Conservation (phyloP, 2,113 vertebrate species). For the Cardinalis cardinalis region DNA sequence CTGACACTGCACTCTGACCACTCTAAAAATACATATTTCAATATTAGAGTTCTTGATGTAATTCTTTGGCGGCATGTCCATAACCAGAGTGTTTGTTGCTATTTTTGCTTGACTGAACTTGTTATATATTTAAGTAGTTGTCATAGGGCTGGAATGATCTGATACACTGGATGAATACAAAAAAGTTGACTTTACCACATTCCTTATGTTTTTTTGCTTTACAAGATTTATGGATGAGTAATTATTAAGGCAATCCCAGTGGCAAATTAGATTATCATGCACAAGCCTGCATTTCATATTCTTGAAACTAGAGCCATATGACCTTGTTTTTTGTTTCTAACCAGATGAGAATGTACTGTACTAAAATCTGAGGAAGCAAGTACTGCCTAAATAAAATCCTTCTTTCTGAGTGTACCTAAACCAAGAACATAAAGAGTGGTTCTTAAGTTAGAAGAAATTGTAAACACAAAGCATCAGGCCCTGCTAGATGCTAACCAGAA, state of each 20-base stretch:
- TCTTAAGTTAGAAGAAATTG: neutral
- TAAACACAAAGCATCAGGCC: neutral
- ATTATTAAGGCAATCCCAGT: neutral
- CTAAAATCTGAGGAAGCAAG: neutral
- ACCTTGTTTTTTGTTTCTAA: neutral
- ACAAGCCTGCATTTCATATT: neutral
- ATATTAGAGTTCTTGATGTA: neutral
- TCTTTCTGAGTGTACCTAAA: neutral
- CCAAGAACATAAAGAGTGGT: neutral
- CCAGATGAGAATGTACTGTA: neutral
- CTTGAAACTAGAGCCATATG: neutral
- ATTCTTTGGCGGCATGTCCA: accelerated
- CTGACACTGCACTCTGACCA: neutral
- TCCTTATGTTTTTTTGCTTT: neutral
- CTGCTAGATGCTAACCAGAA: neutral
- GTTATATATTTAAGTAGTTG: neutral
- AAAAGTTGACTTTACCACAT: neutral
- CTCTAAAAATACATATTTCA: neutral
- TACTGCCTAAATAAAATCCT: neutral
- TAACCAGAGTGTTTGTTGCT: neutral
- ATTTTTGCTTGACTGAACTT: neutral
- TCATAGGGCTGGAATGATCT: neutral
- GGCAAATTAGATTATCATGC: neutral
- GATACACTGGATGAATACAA: neutral
- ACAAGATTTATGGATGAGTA: neutral